Evolutionary conservation across 2,888 invertebrate species (phyloP).

Genomic region (Pseudococcus longispinus): DNA sequence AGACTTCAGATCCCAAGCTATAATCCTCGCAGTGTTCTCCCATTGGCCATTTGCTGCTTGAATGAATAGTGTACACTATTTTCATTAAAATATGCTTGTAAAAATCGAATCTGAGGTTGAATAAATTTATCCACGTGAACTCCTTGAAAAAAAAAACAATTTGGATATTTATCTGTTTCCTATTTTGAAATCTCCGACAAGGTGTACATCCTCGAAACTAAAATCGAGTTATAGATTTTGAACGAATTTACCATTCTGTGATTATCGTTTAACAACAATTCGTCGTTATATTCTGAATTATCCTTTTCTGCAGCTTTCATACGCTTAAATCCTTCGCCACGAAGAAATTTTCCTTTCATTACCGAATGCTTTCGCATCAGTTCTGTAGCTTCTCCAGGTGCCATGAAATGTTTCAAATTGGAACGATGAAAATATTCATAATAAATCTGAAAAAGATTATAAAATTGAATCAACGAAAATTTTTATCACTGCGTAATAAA

Average conservation of each 20-base stretch:
- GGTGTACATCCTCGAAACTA: too few species aligned
- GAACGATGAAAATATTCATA: not conserved
- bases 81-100: not conserved
- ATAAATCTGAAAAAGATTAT: not conserved
- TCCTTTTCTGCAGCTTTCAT: not conserved
- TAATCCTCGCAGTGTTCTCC: not conserved
- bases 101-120: not conserved
- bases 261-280: not conserved
- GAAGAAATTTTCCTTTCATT: not conserved
- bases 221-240: not conserved
- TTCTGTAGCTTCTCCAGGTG: not conserved
- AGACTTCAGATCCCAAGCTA: not conserved
- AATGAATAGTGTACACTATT: not conserved
- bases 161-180: not conserved
- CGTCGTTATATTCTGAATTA: not conserved
- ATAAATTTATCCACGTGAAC: not conserved
- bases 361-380: not conserved
- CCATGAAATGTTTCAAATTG: not conserved
- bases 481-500: not conserved
- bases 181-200: too few species aligned
- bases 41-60: not conserved
- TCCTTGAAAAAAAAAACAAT: not conserved
- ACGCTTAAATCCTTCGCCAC: not conserved
- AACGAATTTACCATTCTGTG: not conserved
- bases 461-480: not conserved